These are phyloP conservation scores for Botia kubotai DNA, from an alignment of 2,797 vertebrate genomes.

Conservation along the genomic window DNA sequence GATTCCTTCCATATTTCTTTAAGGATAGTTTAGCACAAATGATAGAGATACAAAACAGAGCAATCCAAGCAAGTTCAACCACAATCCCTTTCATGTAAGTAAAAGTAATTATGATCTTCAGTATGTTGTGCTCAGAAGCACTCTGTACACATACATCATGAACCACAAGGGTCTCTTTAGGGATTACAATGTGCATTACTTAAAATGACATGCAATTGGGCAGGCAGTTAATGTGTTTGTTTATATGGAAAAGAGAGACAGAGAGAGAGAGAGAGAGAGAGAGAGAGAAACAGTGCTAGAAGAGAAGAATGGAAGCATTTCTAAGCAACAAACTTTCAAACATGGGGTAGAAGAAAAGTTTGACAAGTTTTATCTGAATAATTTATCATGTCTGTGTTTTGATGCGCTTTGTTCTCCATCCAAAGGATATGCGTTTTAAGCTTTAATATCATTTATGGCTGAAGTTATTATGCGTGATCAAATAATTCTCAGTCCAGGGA, in stretches of 20 bases:
- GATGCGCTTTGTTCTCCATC: slow-evolving; percentile 77
- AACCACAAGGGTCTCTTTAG: slow-evolving; percentile 3
- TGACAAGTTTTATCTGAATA: slow-evolving; percentile 77
- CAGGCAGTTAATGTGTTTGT: background rate
- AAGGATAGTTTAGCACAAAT: background rate
- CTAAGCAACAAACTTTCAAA: slow-evolving; percentile 67
- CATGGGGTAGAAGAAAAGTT: slow-evolving; percentile 63
- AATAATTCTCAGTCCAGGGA: slow-evolving; percentile 76
- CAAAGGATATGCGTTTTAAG: slow-evolving; percentile 76
- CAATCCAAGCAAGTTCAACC: background rate
- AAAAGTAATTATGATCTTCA: background rate
- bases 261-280: slow-evolving; percentile 8
- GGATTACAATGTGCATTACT: slow-evolving; percentile 12
- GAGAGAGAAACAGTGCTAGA: slow-evolving; percentile 47
- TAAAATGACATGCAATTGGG: background rate
- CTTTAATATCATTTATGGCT: slow-evolving; percentile 77
- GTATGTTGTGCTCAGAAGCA: background rate
- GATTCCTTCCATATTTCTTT: background rate
- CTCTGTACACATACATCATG: background rate
- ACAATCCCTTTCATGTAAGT: background rate
- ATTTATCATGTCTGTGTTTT: slow-evolving; percentile 77
- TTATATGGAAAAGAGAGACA: slow-evolving; percentile 10
- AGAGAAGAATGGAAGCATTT: slow-evolving; percentile 64
- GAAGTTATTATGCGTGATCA: slow-evolving; percentile 79
- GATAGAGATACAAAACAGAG: background rate